Base-by-base conservation (phyloP, 2,113 vertebrate species). In the Rhinichthys klamathensis region DNA sequence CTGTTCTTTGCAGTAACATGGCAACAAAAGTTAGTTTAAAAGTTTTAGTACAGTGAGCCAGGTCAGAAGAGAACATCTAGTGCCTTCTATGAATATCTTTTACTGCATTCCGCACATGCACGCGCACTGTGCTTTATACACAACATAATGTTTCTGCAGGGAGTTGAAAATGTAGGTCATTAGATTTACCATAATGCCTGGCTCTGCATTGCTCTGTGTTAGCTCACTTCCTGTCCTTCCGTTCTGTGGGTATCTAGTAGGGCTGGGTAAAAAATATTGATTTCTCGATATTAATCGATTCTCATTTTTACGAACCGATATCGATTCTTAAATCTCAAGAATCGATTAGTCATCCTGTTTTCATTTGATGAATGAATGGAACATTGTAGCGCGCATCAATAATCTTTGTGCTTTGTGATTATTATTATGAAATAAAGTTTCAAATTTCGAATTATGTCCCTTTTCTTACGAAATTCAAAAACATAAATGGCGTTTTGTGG, bases 101-200 rank as follows among this genome's bases (percentile, higher is more conserved):
- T 69, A 69, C 44, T 69, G 80, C 63, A 8, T 82, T 82, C 32
- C 25, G 51, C 74, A 83, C 63, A 78, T 67, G 73, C 80, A 70
- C 32, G 4, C 27, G 2, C 83, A 78, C 30, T 9, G 13, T 41
- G 25, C 30, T 38, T 72, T 75, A 35, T 76, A 49, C 61, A 77
- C 80, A 79, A 44, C 54, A 0, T 25, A n/a, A 27, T 10, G 27
- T 72, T 80, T 81, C 75, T 65, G 78, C 63, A 38, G 84, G 84
- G 67, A 77, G 61, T 27, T 69, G 25, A 89, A 63, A 82, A 89
- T 87, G 80, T 87, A 89, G 85, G 88, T 85, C 74, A 87, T 25
- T 27, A 46, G 65, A 85, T 85, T 85, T 81, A 84, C 75, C 81
- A 81, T 69, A 69, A 80, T 21, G 46, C n/a, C 15, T 21, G 78